Percentiles rank a stretch among this genome's conserved stretches.
phyloP scores from a whole-genome alignment of 2,797 vertebrate species.

The Corythornis leucogaster region DNA sequence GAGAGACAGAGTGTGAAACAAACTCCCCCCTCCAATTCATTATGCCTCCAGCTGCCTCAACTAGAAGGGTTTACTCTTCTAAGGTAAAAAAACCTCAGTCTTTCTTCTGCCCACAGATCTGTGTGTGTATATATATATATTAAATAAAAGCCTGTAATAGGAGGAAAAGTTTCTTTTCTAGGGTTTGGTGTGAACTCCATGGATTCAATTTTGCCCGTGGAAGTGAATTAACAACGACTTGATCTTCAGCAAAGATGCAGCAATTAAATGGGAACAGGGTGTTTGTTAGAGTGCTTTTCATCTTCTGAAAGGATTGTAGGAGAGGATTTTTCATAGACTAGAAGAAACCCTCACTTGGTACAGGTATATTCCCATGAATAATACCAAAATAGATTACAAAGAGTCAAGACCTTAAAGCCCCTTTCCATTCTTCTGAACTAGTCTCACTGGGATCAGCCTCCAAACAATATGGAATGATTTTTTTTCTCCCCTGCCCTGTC shows the following conservation, averaged over 20 bases:
- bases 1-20: not conserved
- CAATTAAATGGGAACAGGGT: not conserved
- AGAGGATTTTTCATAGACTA: not conserved
- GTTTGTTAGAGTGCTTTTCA: not conserved
- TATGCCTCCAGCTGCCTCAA: not conserved
- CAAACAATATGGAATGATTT: not conserved
- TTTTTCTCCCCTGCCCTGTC: not conserved
- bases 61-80: not conserved
- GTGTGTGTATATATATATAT: not conserved
- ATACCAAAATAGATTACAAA: not conserved
- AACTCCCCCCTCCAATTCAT: not conserved
- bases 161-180: not conserved
- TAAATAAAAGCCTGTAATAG: not conserved
- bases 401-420: not conserved
- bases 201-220: not conserved
- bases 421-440: not conserved
- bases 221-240: not conserved
- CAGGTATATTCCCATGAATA: not conserved
- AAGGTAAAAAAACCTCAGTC: not conserved
- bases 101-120: not conserved
- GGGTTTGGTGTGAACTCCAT: fast-evolving
- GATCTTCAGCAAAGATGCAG: not conserved
- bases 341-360: not conserved
- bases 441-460: not conserved
- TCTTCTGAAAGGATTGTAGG: not conserved